These are phyloP conservation scores for Arnoldichthys spilopterus DNA, from an alignment of 2,797 vertebrate species.

Conservation along the genomic window DNA sequence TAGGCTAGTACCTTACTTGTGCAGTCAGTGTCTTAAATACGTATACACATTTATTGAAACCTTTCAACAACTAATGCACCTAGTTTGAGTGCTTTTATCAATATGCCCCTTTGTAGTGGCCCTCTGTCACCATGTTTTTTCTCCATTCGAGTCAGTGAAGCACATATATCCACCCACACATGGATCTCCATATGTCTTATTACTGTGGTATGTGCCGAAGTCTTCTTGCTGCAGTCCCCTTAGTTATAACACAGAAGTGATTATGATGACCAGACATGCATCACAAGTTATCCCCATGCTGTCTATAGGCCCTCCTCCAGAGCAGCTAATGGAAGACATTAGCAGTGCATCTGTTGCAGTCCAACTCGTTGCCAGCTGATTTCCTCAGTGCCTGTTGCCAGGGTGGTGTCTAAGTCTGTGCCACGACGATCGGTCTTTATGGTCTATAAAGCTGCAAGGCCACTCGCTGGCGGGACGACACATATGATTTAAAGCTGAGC, in stretches of 20 bases:
- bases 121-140: background rate
- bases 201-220: background rate
- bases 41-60: conserved; percentile 1
- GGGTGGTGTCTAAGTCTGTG: conserved; percentile 41
- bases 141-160: background rate
- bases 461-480: conserved; percentile 38
- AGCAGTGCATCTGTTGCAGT: conserved; percentile 59
- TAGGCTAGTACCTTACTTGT: background rate
- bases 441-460: conserved; percentile 58
- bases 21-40: background rate
- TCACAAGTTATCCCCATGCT: conserved; percentile 31
- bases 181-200: conserved; percentile 3
- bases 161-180: background rate
- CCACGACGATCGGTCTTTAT: conserved; percentile 62
- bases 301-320: conserved; percentile 44
- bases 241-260: conserved; percentile 21
- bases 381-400: conserved; percentile 48
- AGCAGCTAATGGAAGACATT: conserved; percentile 61
- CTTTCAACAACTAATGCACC: conserved; percentile 1
- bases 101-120: background rate
- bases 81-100: background rate
- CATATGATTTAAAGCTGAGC: conserved; percentile 69
- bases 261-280: conserved; percentile 3
- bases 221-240: background rate
- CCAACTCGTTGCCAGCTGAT: conserved; percentile 52